Conservation (phyloP, 2,797 vertebrate species). For the Acanthurus leucopareius region DNA sequence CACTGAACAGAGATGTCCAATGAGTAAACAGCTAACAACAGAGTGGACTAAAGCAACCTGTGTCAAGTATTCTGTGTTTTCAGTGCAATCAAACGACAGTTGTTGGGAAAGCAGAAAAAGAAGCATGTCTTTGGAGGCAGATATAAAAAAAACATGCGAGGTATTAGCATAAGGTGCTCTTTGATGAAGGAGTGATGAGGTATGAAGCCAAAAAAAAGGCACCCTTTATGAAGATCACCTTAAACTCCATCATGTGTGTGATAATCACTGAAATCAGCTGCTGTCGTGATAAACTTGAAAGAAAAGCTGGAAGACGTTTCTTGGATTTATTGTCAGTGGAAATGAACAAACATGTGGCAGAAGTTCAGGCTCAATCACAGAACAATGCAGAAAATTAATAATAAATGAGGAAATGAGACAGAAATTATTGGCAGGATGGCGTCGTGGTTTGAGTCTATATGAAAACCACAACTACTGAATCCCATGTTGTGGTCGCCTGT, state of each 20-base stretch:
- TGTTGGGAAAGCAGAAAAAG: too few relatives aligned
- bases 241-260: neutral
- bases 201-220: too few relatives aligned
- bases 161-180: too few relatives aligned
- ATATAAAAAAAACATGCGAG: too few relatives aligned
- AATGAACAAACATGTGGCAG: neutral
- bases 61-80: too few relatives aligned
- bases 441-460: too few relatives aligned
- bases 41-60: neutral
- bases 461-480: conserved; percentile 13
- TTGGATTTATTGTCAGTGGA: neutral
- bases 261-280: neutral
- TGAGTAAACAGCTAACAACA: neutral
- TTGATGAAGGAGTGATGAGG: too few relatives aligned
- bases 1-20: neutral
- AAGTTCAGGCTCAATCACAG: too few relatives aligned
- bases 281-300: neutral
- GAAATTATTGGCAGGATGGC: neutral
- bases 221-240: neutral
- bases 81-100: too few relatives aligned
- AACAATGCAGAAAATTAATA: too few relatives aligned
- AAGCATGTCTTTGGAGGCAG: too few relatives aligned
- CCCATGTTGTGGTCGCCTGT: conserved; percentile 22
- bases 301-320: neutral
- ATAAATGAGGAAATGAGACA: neutral